phyloP scores from a whole-genome alignment of 2,113 vertebrate species.

The Alligator sinensis region DNA sequence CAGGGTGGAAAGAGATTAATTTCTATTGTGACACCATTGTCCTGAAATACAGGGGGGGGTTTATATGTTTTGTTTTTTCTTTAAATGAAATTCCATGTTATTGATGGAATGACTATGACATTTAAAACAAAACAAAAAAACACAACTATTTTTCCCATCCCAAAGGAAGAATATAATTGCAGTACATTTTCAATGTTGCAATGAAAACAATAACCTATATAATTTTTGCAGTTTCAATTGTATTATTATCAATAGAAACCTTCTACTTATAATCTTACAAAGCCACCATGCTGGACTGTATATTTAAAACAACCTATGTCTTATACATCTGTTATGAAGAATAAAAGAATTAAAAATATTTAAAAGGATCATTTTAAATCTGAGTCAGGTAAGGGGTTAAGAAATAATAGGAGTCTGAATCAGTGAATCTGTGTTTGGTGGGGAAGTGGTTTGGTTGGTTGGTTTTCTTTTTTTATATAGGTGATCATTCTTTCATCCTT shows the following conservation, averaged over 20 bases:
- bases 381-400: neutral
- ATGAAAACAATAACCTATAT: neutral
- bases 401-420: neutral
- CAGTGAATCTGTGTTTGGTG: neutral
- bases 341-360: neutral
- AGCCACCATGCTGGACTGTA: neutral
- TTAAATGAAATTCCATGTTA: no score
- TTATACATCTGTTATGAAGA: no score
- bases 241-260: no score
- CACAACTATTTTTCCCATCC: neutral
- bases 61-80: no score
- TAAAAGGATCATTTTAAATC: no score
- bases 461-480: neutral
- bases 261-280: neutral
- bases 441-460: no score
- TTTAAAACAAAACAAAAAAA: neutral
- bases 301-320: neutral
- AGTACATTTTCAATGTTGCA: neutral
- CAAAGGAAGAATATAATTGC: neutral
- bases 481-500: neutral
- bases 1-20: neutral
- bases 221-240: neutral
- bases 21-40: neutral
- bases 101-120: no score
- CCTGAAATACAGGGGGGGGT: neutral